Percentiles rank a stretch among this genome's conserved stretches.
Evolutionary conservation across 2,888 invertebrate genomes (phyloP).

Genomic region (Lacanobia oleracea): DNA sequence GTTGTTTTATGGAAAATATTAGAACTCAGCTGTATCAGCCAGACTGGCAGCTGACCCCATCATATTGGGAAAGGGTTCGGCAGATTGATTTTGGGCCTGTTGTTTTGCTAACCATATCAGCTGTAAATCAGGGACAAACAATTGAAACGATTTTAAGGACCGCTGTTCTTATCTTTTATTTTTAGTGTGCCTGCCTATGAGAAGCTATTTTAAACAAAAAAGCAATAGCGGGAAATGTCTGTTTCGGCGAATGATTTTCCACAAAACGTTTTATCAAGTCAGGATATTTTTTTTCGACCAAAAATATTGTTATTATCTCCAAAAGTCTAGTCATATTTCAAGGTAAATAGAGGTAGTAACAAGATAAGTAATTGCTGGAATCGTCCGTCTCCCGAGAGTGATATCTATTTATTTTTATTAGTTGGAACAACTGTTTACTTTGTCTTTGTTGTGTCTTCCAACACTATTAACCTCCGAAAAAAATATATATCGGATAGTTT

Average conservation of each 20-base stretch:
- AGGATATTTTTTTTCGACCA: background rate
- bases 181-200: background rate
- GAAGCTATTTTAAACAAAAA: background rate
- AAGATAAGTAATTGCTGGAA: conserved; percentile 15
- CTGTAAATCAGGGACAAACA: no score
- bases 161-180: no score
- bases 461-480: background rate
- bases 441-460: background rate
- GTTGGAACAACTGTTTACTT: conserved; percentile 6
- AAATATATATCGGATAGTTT: no score
- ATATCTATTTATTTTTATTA: conserved; percentile 12
- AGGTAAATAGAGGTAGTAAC: conserved; percentile 3
- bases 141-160: no score
- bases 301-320: background rate
- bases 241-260: background rate
- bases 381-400: background rate
- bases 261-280: background rate
- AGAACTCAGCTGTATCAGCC: no score
- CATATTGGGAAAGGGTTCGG: no score
- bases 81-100: no score
- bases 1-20: no score
- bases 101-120: no score
- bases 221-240: background rate
- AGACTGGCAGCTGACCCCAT: no score
- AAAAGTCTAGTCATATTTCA: conserved; percentile 1